Evolutionary conservation across 2,888 invertebrate genomes (phyloP), one percentile per base, ranked within the genome.

Genomic region (Lacanobia oleracea): DNA sequence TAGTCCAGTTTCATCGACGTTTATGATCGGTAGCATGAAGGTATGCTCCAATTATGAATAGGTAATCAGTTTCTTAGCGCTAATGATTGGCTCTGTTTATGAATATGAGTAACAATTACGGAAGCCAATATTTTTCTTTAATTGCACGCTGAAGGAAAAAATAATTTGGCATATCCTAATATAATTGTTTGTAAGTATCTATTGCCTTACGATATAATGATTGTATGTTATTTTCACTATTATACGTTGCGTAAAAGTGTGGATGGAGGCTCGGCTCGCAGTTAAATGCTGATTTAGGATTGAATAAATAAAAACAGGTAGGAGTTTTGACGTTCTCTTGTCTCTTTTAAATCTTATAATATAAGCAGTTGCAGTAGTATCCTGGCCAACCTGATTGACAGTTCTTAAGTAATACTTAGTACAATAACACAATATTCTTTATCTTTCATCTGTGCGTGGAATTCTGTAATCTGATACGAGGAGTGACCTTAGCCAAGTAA

Each of bases 401-500:
- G 75, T 54, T 50, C 48, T 50, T 64, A 60, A 64, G 54, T 77
- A 77, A 71, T 45, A 27, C 43, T 23, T 33, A 50, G 12, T 60
- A 53, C 27, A 1, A 37, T 37, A 27, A 37, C 12, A 74, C 33
- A 45, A 57, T 57, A 43, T 43, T 60, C 45, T 59, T 50, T 72
- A 72, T 77, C 65, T 66, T 43, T n/a, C 21, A 79, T 77, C 76
- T 64, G 33, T 40, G 80, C 67, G 75, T 70, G 73, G 67, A 78
- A 73, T 76, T 76, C 67, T 57, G 84, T 70, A 71, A 85, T 82
- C 72, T 74, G 84, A 85, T 84, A 75, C 43, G 27, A 64, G 14
- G 27, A 64, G 27, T 74, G 82, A 80, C 84, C 85, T 83, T 85
- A 85, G 61, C 50, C 56, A 48, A 77, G 77, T 78, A 71, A 75